These are phyloP conservation scores for Myiopsitta monachus DNA, from an alignment of 2,113 vertebrate genomes.

Conservation along the genomic window DNA sequence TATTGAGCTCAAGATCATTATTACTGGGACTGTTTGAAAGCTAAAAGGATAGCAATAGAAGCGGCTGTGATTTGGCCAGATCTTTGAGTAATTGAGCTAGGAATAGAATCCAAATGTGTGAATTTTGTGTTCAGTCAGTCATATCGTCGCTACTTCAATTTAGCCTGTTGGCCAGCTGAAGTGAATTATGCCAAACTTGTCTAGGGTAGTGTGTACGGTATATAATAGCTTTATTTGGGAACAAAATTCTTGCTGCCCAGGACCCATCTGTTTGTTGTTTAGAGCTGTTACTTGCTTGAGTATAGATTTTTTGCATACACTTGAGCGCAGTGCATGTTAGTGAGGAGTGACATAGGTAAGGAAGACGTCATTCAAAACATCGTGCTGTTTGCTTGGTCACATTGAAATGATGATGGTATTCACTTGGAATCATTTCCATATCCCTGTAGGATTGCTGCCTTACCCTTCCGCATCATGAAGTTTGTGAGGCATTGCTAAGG, in stretches of 20 bases:
- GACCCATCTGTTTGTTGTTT: background rate
- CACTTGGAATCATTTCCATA: conserved; percentile 24
- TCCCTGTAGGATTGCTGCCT: conserved; percentile 61
- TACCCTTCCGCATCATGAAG: conserved; percentile 65
- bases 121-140: conserved; percentile 12
- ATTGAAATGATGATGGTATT: background rate
- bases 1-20: background rate
- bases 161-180: background rate
- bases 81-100: background rate
- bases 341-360: background rate
- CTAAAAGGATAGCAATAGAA: background rate
- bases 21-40: background rate
- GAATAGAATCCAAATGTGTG: background rate
- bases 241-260: background rate
- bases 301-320: background rate
- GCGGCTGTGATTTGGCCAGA: background rate
- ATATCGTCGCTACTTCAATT: background rate
- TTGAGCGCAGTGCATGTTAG: fast-evolving
- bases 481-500: conserved; percentile 61
- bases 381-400: background rate
- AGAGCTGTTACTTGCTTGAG: background rate
- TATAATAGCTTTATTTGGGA: background rate
- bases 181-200: background rate
- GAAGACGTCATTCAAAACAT: background rate
- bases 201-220: background rate